Evolutionary conservation across 2,113 vertebrate species (phyloP).

Genomic region (Ginglymostoma cirratum): DNA sequence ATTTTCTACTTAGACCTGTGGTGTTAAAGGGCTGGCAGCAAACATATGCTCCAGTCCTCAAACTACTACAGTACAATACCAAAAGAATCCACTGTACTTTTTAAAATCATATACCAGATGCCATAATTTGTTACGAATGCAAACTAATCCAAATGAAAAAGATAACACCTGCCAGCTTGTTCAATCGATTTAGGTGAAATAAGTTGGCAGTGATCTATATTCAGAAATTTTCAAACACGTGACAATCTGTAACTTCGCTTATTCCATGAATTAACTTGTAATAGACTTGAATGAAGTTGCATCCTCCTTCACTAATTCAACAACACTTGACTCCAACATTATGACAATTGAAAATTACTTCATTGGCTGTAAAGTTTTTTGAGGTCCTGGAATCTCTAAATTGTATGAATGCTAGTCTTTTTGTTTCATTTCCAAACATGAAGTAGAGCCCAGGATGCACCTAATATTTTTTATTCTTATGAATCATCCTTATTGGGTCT

Average conservation of each 20-base stretch:
- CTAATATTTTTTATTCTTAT: not conserved
- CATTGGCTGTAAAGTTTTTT: too few species aligned
- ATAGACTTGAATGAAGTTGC: not conserved
- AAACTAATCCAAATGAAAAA: not conserved
- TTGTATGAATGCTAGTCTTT: too few species aligned
- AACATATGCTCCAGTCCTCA: not conserved
- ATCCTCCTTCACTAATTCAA: not conserved
- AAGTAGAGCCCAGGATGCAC: not conserved
- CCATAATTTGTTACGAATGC: not conserved
- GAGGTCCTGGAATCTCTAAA: too few species aligned
- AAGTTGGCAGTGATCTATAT: not conserved
- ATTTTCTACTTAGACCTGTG: not conserved
- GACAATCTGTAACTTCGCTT: not conserved
- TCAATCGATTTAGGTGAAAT: not conserved
- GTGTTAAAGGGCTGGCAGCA: not conserved
- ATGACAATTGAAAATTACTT: too few species aligned
- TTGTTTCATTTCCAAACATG: not conserved
- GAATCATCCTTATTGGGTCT: not conserved
- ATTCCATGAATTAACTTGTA: not conserved
- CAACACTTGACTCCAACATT: not conserved
- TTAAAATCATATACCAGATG: not conserved
- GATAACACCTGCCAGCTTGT: not conserved
- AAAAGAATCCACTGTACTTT: not conserved
- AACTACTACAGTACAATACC: not conserved
- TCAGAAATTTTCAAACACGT: not conserved